These are phyloP conservation scores for Anolis sagrei DNA, from an alignment of 2,113 vertebrate species.

Conservation along the genomic window DNA sequence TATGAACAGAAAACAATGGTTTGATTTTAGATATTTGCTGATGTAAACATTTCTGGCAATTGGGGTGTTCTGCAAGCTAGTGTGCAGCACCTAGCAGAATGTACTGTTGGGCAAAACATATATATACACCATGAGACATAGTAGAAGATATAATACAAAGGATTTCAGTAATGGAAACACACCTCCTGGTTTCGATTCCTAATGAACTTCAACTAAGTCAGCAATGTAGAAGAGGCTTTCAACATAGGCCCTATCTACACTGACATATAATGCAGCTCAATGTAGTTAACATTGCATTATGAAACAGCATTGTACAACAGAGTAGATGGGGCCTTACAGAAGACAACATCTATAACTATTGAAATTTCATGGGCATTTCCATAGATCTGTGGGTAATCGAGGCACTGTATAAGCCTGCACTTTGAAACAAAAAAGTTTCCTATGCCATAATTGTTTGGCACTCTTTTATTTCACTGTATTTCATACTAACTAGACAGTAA, in stretches of 20 bases:
- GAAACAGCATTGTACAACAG: no score
- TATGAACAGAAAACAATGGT: not conserved
- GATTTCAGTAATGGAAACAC: not conserved
- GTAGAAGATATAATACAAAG: not conserved
- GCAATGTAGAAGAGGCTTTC: not conserved
- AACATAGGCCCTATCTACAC: no score
- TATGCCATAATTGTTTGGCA: constrained; percentile 22
- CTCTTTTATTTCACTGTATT: constrained; percentile 38
- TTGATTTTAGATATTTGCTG: not conserved
- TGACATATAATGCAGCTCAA: no score
- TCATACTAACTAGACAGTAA: constrained; percentile 42
- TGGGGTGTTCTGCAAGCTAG: no score
- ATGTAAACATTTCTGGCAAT: no score
- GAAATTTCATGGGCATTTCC: constrained; percentile 20
- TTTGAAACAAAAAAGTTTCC: not conserved
- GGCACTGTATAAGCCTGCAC: constrained; percentile 24
- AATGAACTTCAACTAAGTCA: not conserved
- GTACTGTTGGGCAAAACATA: not conserved
- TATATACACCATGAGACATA: not conserved
- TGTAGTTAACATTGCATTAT: no score
- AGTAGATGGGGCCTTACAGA: not conserved
- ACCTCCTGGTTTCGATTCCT: not conserved
- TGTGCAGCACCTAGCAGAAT: no score
- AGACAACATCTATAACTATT: not conserved
- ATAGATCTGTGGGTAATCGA: not conserved